Conservation (phyloP, 2,888 invertebrate genomes). For the Xestobium rufovillosum region DNA sequence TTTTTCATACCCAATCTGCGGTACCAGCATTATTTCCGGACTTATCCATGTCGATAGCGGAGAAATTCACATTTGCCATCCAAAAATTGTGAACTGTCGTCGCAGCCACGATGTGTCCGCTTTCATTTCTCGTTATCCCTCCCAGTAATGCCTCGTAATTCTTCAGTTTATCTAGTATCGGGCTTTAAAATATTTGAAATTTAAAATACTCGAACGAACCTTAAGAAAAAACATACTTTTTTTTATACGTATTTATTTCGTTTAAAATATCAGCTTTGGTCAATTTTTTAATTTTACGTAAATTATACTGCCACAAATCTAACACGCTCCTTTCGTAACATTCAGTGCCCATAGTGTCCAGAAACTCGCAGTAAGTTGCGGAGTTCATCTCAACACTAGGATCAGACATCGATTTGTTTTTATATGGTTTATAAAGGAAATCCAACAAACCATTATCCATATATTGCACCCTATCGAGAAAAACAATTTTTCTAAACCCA, state of each 20-base stretch:
- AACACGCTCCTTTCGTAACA: constrained; percentile 60
- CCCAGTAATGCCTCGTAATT: constrained; percentile 58
- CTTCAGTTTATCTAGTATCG: constrained; percentile 56
- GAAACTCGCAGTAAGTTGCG: constrained; percentile 55
- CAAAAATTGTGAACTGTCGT: constrained; percentile 55
- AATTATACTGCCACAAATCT: constrained; percentile 63
- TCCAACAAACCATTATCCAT: constrained; percentile 26
- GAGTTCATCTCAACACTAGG: constrained; percentile 51
- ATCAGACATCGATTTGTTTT: constrained; percentile 37
- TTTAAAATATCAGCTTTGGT: constrained; percentile 55
- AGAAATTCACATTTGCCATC: constrained; percentile 61
- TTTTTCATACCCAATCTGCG: constrained; percentile 58
- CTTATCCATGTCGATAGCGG: constrained; percentile 56
- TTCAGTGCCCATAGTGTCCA: constrained; percentile 52
- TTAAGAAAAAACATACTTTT: constrained; percentile 42
- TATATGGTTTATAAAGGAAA: constrained; percentile 19
- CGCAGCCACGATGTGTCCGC: constrained; percentile 57
- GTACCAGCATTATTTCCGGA: constrained; percentile 66
- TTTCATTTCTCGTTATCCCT: constrained; percentile 49
- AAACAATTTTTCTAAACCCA: no score
- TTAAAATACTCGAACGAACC: no score
- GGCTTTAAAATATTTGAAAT: constrained; percentile 42
- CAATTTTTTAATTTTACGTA: constrained; percentile 45
- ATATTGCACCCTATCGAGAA: no score
- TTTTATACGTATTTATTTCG: constrained; percentile 51